A percentile compares a stretch with the other conserved stretches of the same genome.
These are phyloP conservation scores for Myotis myotis DNA, from an alignment of 2,797 vertebrate genomes.

Conservation along the genomic window DNA sequence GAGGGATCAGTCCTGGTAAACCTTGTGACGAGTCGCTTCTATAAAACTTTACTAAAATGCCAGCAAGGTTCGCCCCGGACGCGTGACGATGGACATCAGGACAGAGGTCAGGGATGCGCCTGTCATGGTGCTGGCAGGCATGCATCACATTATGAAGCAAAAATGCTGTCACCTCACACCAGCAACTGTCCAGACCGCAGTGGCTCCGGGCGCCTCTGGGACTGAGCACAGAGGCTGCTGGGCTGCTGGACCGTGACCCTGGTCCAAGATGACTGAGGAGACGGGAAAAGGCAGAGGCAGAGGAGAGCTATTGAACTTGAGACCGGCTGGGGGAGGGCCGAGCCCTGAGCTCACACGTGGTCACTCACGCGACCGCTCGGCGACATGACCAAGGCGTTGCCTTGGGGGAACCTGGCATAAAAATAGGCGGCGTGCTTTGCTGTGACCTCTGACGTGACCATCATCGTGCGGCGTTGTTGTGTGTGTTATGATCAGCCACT, in stretches of 20 bases:
- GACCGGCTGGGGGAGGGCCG: neutral
- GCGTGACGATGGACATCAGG: neutral
- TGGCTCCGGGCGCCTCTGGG: rapidly evolving
- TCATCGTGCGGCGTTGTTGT: neutral
- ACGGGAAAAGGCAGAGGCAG: neutral
- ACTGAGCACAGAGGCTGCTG: neutral
- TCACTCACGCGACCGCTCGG: neutral
- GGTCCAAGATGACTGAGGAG: neutral
- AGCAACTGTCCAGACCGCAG: neutral
- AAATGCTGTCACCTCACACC: neutral
- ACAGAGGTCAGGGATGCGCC: neutral
- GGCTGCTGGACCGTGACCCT: neutral
- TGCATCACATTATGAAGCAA: rapidly evolving
- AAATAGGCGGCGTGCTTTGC: neutral
- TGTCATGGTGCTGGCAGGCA: neutral
- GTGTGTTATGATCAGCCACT: neutral
- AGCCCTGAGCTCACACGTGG: neutral
- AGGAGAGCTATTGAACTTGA: neutral
- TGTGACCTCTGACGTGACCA: neutral
- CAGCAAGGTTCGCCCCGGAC: neutral
- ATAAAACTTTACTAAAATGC: neutral
- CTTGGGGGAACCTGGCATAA: neutral
- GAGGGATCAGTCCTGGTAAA: neutral
- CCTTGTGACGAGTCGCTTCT: neutral
- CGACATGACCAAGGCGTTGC: neutral